A percentile compares a stretch with the other conserved stretches of the same genome.
These are phyloP conservation scores for Siniperca chuatsi DNA, from an alignment of 2,113 vertebrate genomes.

Conservation along the genomic window DNA sequence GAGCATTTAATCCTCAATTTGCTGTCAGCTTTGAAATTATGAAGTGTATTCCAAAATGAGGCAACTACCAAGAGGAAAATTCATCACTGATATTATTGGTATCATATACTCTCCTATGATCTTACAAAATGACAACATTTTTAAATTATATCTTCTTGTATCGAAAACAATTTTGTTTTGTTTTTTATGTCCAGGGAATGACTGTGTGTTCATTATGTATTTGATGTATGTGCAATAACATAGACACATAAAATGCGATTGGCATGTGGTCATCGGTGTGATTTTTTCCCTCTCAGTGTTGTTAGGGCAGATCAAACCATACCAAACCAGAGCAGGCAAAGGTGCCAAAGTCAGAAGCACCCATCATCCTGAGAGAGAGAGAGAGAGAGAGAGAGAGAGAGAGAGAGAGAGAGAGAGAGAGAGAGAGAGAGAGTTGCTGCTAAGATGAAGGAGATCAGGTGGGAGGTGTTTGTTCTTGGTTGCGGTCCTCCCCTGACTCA, in stretches of 20 bases:
- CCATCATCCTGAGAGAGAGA: background rate
- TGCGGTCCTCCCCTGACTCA: constrained; percentile 77
- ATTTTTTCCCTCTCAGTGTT: background rate
- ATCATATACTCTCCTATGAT: background rate
- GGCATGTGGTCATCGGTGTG: background rate
- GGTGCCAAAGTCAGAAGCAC: constrained; percentile 19
- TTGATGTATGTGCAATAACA: constrained; percentile 1
- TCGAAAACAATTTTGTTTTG: background rate
- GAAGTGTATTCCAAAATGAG: constrained; percentile 20
- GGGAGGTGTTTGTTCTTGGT: constrained; percentile 75
- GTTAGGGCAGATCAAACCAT: constrained; percentile 33
- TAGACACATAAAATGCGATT: background rate
- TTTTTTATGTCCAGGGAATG: background rate
- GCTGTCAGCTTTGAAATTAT: constrained; percentile 55
- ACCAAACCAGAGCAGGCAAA: constrained; percentile 43
- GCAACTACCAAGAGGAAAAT: constrained; percentile 1
- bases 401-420: background rate
- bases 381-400: too few species aligned
- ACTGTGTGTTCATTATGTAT: constrained; percentile 11
- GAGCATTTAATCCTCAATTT: constrained; percentile 66
- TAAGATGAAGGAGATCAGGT: constrained; percentile 63
- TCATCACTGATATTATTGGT: background rate
- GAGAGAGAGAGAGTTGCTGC: constrained; percentile 32
- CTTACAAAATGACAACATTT: background rate
- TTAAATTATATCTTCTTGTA: background rate